phyloP scores from a whole-genome alignment of 2,113 vertebrate genomes.

The Gambusia affinis region DNA sequence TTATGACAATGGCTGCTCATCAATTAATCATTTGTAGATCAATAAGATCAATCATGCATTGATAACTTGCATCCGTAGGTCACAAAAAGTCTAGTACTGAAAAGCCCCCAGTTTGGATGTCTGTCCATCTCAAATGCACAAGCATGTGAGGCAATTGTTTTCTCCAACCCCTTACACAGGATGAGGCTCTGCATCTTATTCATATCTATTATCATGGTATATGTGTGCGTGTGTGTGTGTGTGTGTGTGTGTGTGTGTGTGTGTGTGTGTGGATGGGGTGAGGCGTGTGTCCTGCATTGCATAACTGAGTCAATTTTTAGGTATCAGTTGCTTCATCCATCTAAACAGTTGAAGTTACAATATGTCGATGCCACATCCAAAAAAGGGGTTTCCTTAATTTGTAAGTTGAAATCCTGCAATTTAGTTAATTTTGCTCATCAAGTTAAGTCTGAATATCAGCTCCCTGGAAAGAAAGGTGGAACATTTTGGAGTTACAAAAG shows the following conservation, averaged over 20 bases:
- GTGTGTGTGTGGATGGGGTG: background rate
- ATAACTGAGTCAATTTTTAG: constrained; percentile 2
- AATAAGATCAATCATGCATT: too few species aligned
- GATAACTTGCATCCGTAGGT: too few species aligned
- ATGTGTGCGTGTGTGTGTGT: constrained; percentile 10
- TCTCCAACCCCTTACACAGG: constrained; percentile 9
- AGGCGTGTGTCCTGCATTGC: background rate
- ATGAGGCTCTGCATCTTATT: constrained; percentile 41
- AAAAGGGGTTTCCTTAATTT: background rate
- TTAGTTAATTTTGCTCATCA: constrained; percentile 40
- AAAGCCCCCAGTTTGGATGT: too few species aligned
- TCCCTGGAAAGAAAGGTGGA: constrained; percentile 30
- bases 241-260: background rate
- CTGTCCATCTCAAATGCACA: too few species aligned
- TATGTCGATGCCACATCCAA: background rate
- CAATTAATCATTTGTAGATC: too few species aligned
- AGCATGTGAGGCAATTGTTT: too few species aligned
- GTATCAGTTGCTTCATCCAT: background rate
- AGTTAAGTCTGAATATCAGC: constrained; percentile 59
- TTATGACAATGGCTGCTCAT: too few species aligned
- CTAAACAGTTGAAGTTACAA: background rate
- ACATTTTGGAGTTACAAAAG: background rate
- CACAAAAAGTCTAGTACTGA: too few species aligned
- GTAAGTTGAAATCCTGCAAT: background rate
- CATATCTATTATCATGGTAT: constrained; percentile 52